A percentile compares a stretch with the other conserved stretches of the same genome.
Conservation (phyloP, 2,113 vertebrate genomes). For the Suncus etruscus region DNA sequence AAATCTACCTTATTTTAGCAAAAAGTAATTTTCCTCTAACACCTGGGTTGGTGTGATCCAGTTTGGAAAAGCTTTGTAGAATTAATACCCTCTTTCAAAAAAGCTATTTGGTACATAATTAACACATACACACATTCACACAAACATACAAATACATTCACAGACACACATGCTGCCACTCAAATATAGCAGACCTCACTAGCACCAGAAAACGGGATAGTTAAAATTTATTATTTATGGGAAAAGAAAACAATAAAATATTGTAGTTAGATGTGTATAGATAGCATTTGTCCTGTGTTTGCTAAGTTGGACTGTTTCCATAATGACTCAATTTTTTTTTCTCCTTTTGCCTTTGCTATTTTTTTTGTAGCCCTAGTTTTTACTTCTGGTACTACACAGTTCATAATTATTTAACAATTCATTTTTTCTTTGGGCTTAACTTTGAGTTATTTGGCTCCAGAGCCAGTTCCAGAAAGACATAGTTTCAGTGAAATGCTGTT, state of each 20-base stretch:
- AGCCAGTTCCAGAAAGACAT: not conserved
- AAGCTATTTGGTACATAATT: too few species aligned
- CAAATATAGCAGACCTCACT: not conserved
- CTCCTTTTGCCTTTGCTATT: not conserved
- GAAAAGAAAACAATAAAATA: not conserved
- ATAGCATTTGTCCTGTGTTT: not conserved
- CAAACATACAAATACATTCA: too few species aligned
- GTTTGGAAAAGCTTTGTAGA: too few species aligned
- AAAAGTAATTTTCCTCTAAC: too few species aligned
- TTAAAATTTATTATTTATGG: not conserved
- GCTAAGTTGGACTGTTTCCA: not conserved
- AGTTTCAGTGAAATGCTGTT: not conserved
- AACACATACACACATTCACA: too few species aligned
- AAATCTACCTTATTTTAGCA: too few species aligned
- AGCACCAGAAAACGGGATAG: not conserved
- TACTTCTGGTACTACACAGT: not conserved
- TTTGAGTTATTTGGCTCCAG: not conserved
- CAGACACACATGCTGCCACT: too few species aligned
- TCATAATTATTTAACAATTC: not conserved
- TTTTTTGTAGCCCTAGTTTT: not conserved
- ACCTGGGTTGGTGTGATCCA: too few species aligned
- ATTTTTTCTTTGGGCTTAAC: not conserved
- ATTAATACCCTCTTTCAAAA: too few species aligned
- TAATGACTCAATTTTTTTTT: not conserved
- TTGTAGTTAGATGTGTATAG: not conserved